Evolutionary conservation across 2,113 vertebrate species (phyloP).

Genomic region (Seriola quinqueradiata): DNA sequence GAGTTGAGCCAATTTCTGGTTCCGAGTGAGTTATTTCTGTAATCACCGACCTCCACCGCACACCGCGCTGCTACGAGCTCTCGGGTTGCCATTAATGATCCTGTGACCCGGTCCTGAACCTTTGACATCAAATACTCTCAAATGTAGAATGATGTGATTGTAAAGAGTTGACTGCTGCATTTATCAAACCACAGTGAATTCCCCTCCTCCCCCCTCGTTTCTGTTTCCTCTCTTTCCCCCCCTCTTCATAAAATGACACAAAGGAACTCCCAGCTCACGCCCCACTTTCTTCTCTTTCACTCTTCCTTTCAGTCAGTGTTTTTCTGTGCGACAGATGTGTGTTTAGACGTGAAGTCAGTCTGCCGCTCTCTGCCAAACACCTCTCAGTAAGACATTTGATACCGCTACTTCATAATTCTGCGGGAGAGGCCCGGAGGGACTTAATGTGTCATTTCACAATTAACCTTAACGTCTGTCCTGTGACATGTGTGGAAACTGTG

Average conservation of each 20-base stretch:
- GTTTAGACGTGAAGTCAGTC: conserved; percentile 63
- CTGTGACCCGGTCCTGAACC: conserved; percentile 63
- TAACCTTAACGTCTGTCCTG: conserved; percentile 27
- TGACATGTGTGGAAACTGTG: background rate
- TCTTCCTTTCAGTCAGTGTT: conserved; percentile 54
- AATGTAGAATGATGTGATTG: conserved; percentile 48
- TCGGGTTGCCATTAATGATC: conserved; percentile 64
- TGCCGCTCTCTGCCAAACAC: conserved; percentile 61
- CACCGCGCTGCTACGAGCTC: conserved; percentile 21
- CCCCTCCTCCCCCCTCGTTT: conserved; percentile 2
- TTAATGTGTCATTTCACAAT: conserved; percentile 59
- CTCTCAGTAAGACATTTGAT: conserved; percentile 67
- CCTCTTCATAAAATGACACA: conserved; percentile 26
- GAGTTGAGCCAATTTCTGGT: conserved; percentile 42
- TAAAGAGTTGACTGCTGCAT: conserved; percentile 32
- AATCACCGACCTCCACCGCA: conserved; percentile 45
- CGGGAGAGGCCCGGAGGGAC: conserved; percentile 8
- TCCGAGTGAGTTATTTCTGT: conserved; percentile 54
- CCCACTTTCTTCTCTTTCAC: conserved; percentile 53
- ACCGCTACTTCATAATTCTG: conserved; percentile 39
- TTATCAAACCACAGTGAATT: conserved; percentile 63
- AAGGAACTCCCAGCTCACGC: conserved; percentile 54
- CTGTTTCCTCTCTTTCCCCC: conserved; percentile 22
- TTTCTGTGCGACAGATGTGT: conserved; percentile 49
- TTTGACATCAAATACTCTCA: conserved; percentile 56